Base-by-base conservation (phyloP, 2,888 invertebrate species). In the Drosophila nr. perissopoda region DNA sequence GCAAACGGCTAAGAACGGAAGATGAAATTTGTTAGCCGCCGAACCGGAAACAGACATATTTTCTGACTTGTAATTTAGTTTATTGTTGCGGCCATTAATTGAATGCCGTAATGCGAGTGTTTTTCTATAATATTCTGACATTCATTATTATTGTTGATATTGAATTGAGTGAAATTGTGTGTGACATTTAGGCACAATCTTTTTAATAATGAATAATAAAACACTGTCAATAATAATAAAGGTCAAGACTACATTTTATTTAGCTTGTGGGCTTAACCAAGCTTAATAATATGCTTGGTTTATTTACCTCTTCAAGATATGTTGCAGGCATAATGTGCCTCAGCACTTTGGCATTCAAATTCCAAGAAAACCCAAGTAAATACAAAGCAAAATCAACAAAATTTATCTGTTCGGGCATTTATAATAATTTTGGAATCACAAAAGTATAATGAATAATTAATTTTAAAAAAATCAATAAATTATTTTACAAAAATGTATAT, bases 41-140 rank as follows among this genome's bases (percentile, higher is more conserved):
- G 74, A 81, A 56, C 83, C 89, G 85, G 89, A 85, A 90, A 78
- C 74, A 62, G 65, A 34, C 68, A 78, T 81, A 16, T 81, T 80
- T 77, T 86, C 66, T 68, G 77, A 58, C 81, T 77, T 54, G 87
- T 83, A 81, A 83, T 90, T 88, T 73, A 74, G 74, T 90, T 86
- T 81, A 81, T 86, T 90, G 74, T 69, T 57, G 59, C 31, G 73
- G 58, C 68, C 75, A 74, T 70, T 65, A 58, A 72, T 70, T 70
- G 56, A 40, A n/a, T 11, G 38, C 21, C 36, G 51, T 62, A 10
- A 27, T 42, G 10, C n/a, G 40, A 13, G 18, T 70, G 66, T 74
- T 70, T 76, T 49, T 63, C 59, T 62, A 67, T 70, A 53, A 53
- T 60, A 59, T 52, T 68, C 48, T 69, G 49, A 51, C 59, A 38